Conservation (phyloP, 2,113 vertebrate genomes). For the Ploceus nigricollis region DNA sequence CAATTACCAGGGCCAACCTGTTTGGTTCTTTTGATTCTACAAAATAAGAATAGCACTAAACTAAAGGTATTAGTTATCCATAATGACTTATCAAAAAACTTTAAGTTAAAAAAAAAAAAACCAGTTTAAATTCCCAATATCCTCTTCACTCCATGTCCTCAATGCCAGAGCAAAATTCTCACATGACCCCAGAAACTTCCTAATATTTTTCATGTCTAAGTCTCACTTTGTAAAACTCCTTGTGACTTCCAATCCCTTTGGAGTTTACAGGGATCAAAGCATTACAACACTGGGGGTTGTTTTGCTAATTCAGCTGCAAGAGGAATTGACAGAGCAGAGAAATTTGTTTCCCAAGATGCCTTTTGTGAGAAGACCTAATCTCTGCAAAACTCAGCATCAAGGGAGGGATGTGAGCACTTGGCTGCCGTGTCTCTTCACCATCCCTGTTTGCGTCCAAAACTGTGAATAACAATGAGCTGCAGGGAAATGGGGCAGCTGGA, state of each 20-base stretch:
- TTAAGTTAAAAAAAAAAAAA: background rate
- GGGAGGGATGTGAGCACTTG: background rate
- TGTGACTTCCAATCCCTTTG: background rate
- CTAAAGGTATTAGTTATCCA: background rate
- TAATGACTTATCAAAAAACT: background rate
- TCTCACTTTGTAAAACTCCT: background rate
- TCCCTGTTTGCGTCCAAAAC: background rate
- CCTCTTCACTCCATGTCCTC: rapidly evolving
- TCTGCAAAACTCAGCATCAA: background rate
- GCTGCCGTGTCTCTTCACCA: background rate
- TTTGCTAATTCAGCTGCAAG: background rate
- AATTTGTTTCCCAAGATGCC: background rate
- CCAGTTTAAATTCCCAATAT: background rate
- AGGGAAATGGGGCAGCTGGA: background rate
- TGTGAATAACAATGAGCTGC: background rate
- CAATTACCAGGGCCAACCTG: background rate
- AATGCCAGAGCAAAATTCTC: background rate
- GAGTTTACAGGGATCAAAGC: background rate
- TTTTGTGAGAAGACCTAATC: background rate
- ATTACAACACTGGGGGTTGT: background rate
- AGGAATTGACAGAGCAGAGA: background rate
- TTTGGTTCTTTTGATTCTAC: background rate
- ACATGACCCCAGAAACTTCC: background rate
- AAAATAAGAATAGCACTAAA: background rate
- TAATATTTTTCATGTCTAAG: background rate